Evolutionary conservation across 2,797 vertebrate species (phyloP).

Genomic region (Enteromius unitaeniatus): DNA sequence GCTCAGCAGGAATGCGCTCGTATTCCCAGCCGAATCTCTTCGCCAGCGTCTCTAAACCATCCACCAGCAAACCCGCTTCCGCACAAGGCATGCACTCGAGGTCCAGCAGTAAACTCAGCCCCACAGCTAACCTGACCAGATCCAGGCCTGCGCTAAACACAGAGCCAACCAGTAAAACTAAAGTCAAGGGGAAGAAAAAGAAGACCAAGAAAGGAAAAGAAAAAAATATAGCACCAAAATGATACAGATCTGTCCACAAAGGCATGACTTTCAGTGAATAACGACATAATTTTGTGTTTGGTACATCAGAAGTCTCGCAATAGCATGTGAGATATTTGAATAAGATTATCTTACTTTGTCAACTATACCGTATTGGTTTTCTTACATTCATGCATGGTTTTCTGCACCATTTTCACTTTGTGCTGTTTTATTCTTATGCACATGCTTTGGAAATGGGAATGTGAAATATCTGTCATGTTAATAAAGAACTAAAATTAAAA

Average conservation of each 20-base stretch:
- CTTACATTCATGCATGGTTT: neutral
- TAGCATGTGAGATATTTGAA: neutral
- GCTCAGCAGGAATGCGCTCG: conserved; percentile 73
- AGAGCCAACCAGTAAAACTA: conserved; percentile 46
- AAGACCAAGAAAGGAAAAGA: conserved; percentile 71
- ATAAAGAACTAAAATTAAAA: neutral
- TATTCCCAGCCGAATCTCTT: conserved; percentile 80
- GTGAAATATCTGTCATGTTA: neutral
- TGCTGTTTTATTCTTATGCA: neutral
- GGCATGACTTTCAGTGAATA: neutral
- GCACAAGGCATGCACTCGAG: conserved; percentile 68
- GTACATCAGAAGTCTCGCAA: too few relatives aligned
- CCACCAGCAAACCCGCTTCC: conserved; percentile 68
- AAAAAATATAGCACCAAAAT: conserved; percentile 52
- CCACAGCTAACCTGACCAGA: conserved; percentile 73
- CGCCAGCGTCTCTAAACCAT: conserved; percentile 55
- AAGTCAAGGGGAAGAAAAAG: conserved; percentile 74
- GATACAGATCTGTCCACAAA: neutral
- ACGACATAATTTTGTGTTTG: neutral
- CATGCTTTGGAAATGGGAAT: neutral
- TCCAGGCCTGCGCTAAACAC: conserved; percentile 76
- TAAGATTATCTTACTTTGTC: neutral
- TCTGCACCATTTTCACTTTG: neutral
- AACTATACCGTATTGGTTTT: neutral
- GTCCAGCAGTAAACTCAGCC: conserved; percentile 69